Base-by-base conservation (phyloP, 2,888 invertebrate genomes). In the Nomada ruficornis region DNA sequence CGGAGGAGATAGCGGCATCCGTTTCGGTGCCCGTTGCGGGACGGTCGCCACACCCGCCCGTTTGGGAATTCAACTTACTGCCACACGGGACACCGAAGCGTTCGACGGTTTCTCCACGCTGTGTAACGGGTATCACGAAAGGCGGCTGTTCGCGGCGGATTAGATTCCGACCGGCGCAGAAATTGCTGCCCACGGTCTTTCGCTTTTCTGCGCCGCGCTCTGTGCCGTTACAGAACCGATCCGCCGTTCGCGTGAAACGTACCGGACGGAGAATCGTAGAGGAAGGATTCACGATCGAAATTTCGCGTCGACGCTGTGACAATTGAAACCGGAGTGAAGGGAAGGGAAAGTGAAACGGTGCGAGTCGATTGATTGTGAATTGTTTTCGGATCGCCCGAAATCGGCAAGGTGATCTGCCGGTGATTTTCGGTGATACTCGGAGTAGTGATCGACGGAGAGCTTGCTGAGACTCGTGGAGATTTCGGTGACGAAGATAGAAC, bases 1-100 rank as follows among this genome's bases (percentile, higher is more conserved):
- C 77, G 77, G 77, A 63, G 81, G 84, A 83, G 86, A 86, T 83
- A 87, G 89, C 88, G 89, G 91, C 88, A 89, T 91, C 89, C 90
- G 91, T 92, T 93, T 90, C 88, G 90, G 89, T 92, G 91, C 89
- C 92, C 91, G 92, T 91, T 90, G 92, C 93, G 93, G 93, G 93
- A 91, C 93, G 93, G 86, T 91, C 93, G 92, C 93, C 93, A 93
- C 93, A 94, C 94, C 94, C 94, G 94, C 94, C 94, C 94, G 94
- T 94, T 94, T 93, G 93, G 93, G 94, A 94, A 94, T 94, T 94
- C 93, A 90, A 91, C 91, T 92, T 91, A 89, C 90, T 90, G 90
- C 86, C 89, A 85, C 89, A 88, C 82, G 89, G 88, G 89, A 88
- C 86, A 68, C 74, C 84, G 77, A 80, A 83, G 79, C 80, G 80